Evolutionary conservation across 2,113 vertebrate species (phyloP).

Genomic region (Sarotherodon lohbergeri): DNA sequence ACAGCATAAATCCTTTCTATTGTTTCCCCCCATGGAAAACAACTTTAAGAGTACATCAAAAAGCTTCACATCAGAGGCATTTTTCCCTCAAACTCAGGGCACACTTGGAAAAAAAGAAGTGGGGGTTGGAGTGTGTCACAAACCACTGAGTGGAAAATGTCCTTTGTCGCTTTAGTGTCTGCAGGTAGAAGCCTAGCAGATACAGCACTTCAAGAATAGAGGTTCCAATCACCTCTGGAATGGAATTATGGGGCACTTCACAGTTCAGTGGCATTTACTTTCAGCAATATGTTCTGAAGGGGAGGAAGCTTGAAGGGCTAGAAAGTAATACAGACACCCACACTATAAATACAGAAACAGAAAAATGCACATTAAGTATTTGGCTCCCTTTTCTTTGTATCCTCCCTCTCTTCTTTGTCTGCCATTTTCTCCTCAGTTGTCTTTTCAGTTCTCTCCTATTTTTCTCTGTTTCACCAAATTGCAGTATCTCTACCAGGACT

Average conservation of each 20-base stretch:
- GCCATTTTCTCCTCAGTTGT: not conserved
- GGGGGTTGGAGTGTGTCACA: conserved; percentile 11
- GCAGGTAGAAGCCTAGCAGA: conserved; percentile 49
- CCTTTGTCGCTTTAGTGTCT: conserved; percentile 49
- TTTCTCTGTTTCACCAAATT: not conserved
- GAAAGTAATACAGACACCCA: conserved; percentile 30
- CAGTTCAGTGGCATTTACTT: conserved; percentile 55
- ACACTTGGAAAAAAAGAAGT: not conserved
- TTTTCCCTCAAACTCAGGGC: not conserved
- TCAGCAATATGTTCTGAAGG: not conserved
- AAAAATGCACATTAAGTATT: not conserved
- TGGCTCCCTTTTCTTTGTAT: not conserved
- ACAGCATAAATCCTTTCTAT: conserved; percentile 4
- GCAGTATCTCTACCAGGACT: not conserved
- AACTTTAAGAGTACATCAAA: conserved; percentile 14
- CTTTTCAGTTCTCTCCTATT: not conserved
- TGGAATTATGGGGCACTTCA: conserved; percentile 60
- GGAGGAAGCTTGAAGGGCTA: conserved; percentile 4
- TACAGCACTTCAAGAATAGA: conserved; percentile 35
- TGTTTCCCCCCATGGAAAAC: conserved; percentile 1
- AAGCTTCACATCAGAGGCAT: not conserved
- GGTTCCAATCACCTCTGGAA: conserved; percentile 59
- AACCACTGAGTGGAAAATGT: conserved; percentile 49
- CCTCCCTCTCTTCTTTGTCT: not conserved
- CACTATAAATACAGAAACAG: not conserved